Base-by-base conservation (phyloP, 1,140 invertebrate genomes). In the roundworm (Caenorhabditis elegans) region DNA sequence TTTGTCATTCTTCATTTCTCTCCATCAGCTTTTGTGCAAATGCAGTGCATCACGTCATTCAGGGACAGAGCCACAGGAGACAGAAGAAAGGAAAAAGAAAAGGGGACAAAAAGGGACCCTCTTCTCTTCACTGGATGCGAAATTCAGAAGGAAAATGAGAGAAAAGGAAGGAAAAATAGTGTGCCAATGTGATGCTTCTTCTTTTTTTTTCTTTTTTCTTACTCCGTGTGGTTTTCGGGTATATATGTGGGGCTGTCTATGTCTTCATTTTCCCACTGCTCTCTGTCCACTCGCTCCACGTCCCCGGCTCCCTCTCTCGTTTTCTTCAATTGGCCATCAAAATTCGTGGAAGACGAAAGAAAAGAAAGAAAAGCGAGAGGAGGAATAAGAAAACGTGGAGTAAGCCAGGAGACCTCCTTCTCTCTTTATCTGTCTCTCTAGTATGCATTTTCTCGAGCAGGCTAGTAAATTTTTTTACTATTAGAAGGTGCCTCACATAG, bases 141-240 rank as follows among this genome's bases (percentile, higher is more conserved):
- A 70, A 70, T 70, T 70, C 60, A 70, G 60, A 70, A 43, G 60
- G 60, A 70, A 70, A 70, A 70, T 70, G 60, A 70, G 60, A 70
- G 34, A 70, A 70, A 39, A 70, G 60, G 60, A 70, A 70, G 60
- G 60, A 70, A 70, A 70, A 70, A 70, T 70, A 70, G 60, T 39
- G 60, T 43, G 60, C 60, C 60, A 70, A 36, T 70, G 60, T 70
- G 60, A 70, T 70, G 60, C 60, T 70, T 70, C 60, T 70, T 70
- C 34, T 70, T 70, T 43, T 70, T 15, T n/a, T n/a, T 60, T 55
- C 53, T 55, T 26, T 34, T 70, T 70, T 70, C 60, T 70, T 70
- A 70, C 60, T 70, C 26, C n/a, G 60, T 70, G 34, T 43, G 60
- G 60, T 70, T 70, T 70, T 70, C 34, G 60, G 60, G 60, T 70